These are phyloP conservation scores for Onychostruthus taczanowskii DNA, from an alignment of 2,113 vertebrate genomes.

Conservation along the genomic window DNA sequence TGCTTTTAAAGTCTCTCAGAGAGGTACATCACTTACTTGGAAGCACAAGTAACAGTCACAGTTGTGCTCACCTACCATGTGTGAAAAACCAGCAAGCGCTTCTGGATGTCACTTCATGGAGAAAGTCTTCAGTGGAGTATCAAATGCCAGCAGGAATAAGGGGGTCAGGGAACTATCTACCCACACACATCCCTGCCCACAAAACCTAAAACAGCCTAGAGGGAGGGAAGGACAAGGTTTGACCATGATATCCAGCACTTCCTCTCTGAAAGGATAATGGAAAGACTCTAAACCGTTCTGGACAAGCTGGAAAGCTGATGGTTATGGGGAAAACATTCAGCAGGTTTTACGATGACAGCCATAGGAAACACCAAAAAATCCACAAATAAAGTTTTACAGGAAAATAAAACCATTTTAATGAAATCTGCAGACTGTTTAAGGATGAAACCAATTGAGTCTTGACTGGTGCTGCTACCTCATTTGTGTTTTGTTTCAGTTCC, in stretches of 20 bases:
- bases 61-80: neutral
- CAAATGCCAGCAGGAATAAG: neutral
- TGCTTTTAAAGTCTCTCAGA: neutral
- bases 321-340: neutral
- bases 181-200: neutral
- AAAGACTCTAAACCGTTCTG: neutral
- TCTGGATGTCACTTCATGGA: neutral
- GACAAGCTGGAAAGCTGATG: neutral
- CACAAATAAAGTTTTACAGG: neutral
- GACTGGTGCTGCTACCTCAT: neutral
- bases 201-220: neutral
- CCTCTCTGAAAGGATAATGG: fast-evolving
- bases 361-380: neutral
- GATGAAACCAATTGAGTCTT: neutral
- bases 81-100: neutral
- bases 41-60: neutral
- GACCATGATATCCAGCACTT: neutral
- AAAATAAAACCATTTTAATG: neutral
- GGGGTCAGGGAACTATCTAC: neutral
- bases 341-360: neutral
- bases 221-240: neutral
- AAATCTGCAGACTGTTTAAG: neutral
- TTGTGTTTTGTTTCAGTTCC: neutral
- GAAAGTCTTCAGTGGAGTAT: neutral
- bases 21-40: neutral